phyloP scores from a whole-genome alignment of 2,113 vertebrate genomes.

The Taxidea taxus region DNA sequence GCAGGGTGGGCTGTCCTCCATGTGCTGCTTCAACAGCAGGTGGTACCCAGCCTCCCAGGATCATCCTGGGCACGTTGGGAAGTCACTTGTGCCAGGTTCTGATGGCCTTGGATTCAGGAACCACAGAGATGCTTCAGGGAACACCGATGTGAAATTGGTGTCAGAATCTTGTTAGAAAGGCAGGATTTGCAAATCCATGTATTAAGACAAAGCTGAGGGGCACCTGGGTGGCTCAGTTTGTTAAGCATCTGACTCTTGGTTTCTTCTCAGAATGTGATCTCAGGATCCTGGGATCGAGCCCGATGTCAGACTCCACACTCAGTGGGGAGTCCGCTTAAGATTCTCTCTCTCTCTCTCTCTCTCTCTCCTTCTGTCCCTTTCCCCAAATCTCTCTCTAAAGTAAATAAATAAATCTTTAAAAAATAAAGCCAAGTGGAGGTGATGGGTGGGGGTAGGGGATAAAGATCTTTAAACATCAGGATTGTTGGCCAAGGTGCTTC shows the following conservation, averaged over 20 bases:
- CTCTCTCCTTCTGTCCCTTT: background rate
- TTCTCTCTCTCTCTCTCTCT: background rate
- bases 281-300: background rate
- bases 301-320: background rate
- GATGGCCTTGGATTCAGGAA: background rate
- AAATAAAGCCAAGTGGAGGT: background rate
- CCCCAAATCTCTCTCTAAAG: background rate
- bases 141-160: background rate
- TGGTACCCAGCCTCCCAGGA: background rate
- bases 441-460: background rate
- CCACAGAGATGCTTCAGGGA: background rate
- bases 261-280: background rate
- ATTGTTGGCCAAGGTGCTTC: background rate
- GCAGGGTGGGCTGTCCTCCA: background rate
- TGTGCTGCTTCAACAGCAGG: fast-evolving
- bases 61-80: background rate
- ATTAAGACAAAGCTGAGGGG: background rate
- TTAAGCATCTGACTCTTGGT: background rate
- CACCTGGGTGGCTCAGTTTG: background rate
- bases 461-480: background rate
- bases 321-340: background rate
- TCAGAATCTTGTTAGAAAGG: background rate
- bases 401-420: background rate
- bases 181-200: background rate
- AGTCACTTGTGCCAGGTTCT: background rate